Base-by-base conservation (phyloP, 2,113 vertebrate genomes). In the Erinaceus europaeus region DNA sequence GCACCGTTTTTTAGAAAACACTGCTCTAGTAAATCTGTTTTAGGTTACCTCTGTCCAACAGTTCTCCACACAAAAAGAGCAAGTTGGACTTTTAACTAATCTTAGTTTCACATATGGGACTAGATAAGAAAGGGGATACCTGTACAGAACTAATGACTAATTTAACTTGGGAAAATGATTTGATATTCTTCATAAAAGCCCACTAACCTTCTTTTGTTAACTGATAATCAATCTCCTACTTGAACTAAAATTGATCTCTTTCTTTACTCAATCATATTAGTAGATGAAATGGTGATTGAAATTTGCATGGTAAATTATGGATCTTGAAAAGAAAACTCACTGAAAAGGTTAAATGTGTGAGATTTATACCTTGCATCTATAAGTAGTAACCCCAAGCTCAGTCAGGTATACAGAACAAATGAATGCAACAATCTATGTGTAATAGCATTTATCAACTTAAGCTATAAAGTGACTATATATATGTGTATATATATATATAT, bases 391-490 rank as follows among this genome's bases (percentile, higher is more conserved):
- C 9, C 12, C 67, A 64, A 36, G 13, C 9, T 64, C 68, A 79
- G 32, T 36, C 48, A 46, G 40, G 68, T 78, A 61, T 40, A 40
- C 76, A 83, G 32, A 57, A 9, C 27, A 13, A 85, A n/a, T 5
- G 21, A 71, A 17, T 44, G 4, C 11, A 34, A 27, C 2, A 61
- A 73, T 68, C 48, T 40, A 80, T 78, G 21, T 27, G 3, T 61
- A 40, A 46, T 3, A 76, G 55, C 13, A 73, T 88, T 91, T 93
- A n/a, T n/a, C n/a, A 79, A 83, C n/a, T 53, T 52, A 79, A 42
- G n/a, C n/a, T 27, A 86, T 18, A 10, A 73, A 72, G 15, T 48
- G 9, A 25, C 18, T 48, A 15, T 72, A 10, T n/a, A n/a, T n/a
- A n/a, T n/a, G n/a, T n/a, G n/a, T n/a, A n/a, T n/a, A n/a, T n/a